Percentiles rank a stretch among this genome's conserved stretches.
phyloP scores from a whole-genome alignment of 2,888 invertebrate species.

The Patella pellucida region DNA sequence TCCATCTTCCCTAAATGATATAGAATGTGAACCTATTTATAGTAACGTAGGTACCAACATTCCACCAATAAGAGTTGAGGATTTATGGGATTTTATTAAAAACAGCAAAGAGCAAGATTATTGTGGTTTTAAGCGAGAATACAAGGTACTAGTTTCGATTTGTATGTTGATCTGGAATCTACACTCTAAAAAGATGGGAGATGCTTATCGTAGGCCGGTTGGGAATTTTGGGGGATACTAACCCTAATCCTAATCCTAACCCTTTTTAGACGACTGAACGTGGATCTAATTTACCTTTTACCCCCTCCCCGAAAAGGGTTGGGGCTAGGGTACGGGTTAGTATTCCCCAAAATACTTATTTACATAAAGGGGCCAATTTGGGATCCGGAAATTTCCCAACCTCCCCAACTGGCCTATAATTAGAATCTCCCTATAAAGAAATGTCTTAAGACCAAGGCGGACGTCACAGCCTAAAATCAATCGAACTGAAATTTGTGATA shows the following conservation, averaged over 20 bases:
- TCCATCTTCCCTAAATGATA: constrained; percentile 34
- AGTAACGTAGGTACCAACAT: constrained; percentile 55
- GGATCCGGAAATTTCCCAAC: too few species aligned
- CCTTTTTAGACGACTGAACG: too few species aligned
- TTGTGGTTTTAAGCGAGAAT: constrained; percentile 64
- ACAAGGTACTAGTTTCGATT: constrained; percentile 47
- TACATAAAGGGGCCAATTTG: too few species aligned
- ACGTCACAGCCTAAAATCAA: background rate
- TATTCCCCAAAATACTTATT: too few species aligned
- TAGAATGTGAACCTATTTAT: constrained; percentile 59
- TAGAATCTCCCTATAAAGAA: background rate
- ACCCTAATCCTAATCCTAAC: too few species aligned
- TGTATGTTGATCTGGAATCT: background rate
- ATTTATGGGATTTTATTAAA: constrained; percentile 68
- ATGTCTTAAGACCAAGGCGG: background rate
- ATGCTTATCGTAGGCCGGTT: too few species aligned
- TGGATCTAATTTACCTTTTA: too few species aligned
- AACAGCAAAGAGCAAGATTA: constrained; percentile 61
- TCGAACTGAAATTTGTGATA: background rate
- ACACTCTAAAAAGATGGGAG: too few species aligned
- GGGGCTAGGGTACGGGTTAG: too few species aligned
- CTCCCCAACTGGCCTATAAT: too few species aligned
- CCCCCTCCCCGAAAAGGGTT: too few species aligned
- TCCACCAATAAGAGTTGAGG: constrained; percentile 64
- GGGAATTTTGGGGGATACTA: too few species aligned